Conservation (phyloP, 2,113 vertebrate genomes). For the Dolichallabes microphthalmus region DNA sequence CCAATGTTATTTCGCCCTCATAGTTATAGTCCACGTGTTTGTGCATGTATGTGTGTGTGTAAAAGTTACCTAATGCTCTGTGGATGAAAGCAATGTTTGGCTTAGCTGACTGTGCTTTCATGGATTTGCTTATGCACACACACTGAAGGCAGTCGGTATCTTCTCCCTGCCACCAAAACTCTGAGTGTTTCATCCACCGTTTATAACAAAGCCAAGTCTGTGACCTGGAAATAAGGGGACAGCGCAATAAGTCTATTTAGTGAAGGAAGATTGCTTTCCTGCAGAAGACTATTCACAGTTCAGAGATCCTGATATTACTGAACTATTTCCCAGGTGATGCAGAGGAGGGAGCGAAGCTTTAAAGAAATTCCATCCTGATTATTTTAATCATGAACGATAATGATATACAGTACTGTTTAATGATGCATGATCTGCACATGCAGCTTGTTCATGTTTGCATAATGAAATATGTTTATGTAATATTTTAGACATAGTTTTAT, state of each 20-base stretch:
- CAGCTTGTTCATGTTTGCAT: neutral
- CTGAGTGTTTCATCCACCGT: conserved; percentile 26
- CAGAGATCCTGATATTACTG: neutral
- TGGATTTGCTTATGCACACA: conserved; percentile 46
- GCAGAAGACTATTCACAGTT: neutral
- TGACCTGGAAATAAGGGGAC: conserved; percentile 37
- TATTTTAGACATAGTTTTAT: no score
- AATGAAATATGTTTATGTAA: neutral
- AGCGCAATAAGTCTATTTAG: neutral
- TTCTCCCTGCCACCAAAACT: conserved; percentile 34
- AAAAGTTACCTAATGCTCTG: conserved; percentile 30
- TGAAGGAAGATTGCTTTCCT: neutral
- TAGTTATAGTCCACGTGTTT: neutral
- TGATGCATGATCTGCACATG: neutral
- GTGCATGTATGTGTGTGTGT: conserved; percentile 18
- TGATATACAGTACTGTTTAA: neutral
- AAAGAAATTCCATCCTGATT: neutral
- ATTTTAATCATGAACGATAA: neutral
- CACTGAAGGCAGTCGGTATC: conserved; percentile 42
- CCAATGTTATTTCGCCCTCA: neutral
- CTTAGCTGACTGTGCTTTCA: conserved; percentile 44
- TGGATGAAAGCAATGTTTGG: conserved; percentile 38
- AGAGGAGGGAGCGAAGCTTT: neutral
- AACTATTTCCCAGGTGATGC: neutral
- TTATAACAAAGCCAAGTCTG: conserved; percentile 35